These are phyloP conservation scores for Catamblyrhynchus diadema DNA, from an alignment of 2,797 vertebrate genomes.

Conservation along the genomic window DNA sequence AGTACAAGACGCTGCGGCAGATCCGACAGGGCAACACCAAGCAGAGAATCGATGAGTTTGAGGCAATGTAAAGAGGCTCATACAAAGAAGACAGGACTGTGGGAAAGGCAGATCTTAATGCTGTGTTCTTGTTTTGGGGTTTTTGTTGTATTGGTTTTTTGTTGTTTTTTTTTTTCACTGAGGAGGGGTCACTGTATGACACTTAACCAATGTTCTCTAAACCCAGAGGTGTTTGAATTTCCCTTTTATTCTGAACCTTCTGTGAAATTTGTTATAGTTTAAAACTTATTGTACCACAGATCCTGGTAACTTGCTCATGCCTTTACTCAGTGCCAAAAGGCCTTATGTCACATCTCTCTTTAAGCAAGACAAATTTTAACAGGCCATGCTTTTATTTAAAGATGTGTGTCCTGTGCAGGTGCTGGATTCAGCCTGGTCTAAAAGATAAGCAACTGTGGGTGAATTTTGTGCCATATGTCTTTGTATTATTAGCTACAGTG, in stretches of 20 bases:
- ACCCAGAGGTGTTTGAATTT: slow-evolving; percentile 18
- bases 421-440: slow-evolving; percentile 16
- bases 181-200: not conserved
- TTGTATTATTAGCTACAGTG: not conserved
- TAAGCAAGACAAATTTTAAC: slow-evolving; percentile 21
- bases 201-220: slow-evolving; percentile 3
- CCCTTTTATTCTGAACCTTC: not conserved
- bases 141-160: not conserved
- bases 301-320: slow-evolving; percentile 31
- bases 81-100: not conserved
- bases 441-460: slow-evolving; percentile 28
- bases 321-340: slow-evolving; percentile 78
- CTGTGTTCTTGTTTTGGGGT: slow-evolving; percentile 68
- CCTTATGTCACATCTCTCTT: slow-evolving; percentile 46
- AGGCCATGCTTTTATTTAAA: not conserved
- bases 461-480: slow-evolving; percentile 71
- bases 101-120: slow-evolving; percentile 44
- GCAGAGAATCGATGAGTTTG: slow-evolving; percentile 97
- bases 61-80: slow-evolving; percentile 82
- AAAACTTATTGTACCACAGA: not conserved
- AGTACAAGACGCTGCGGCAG: slow-evolving; percentile 96
- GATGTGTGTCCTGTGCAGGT: not conserved
- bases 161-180: not conserved
- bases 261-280: not conserved
- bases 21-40: slow-evolving; percentile 97